These are phyloP conservation scores for Bombus confusus DNA, from an alignment of 1,140 invertebrate genomes.

Conservation along the genomic window DNA sequence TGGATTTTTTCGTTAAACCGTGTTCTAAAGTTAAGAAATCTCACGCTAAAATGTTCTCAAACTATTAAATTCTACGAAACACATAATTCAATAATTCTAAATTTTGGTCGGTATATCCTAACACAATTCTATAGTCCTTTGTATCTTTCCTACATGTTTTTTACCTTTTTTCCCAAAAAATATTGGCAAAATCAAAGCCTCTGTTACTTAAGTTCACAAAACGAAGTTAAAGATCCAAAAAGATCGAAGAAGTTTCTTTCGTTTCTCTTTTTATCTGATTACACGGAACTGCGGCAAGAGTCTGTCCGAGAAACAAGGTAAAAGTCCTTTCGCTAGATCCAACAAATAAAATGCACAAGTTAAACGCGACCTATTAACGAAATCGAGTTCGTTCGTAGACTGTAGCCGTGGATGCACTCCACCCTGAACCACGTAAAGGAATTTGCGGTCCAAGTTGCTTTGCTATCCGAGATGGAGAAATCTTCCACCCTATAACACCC, in stretches of 20 bases:
- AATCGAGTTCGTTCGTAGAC: slow-evolving; percentile 66
- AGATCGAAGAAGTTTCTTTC: neutral
- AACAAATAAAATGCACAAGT: slow-evolving; percentile 52
- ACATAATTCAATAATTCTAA: neutral
- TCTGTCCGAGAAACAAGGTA: slow-evolving; percentile 35
- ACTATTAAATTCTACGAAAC: neutral
- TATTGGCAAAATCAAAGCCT: neutral
- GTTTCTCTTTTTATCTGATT: neutral
- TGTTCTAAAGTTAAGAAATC: neutral
- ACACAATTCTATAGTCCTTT: neutral
- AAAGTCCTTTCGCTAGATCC: slow-evolving; percentile 10
- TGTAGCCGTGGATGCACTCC: slow-evolving; percentile 62
- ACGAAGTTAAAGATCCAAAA: too few relatives aligned
- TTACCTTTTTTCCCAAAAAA: neutral
- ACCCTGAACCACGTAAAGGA: slow-evolving; percentile 67
- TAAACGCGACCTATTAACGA: slow-evolving; percentile 68
- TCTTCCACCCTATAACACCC: slow-evolving; percentile 63
- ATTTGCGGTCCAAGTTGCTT: slow-evolving; percentile 73
- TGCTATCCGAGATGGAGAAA: slow-evolving; percentile 66
- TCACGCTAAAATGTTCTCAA: neutral
- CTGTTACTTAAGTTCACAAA: neutral
- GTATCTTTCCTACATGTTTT: neutral
- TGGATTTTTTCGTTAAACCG: neutral
- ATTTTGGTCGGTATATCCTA: neutral
- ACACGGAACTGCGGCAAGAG: neutral